phyloP scores from a whole-genome alignment of 2,113 vertebrate species.

The Pangasianodon hypophthalmus region DNA sequence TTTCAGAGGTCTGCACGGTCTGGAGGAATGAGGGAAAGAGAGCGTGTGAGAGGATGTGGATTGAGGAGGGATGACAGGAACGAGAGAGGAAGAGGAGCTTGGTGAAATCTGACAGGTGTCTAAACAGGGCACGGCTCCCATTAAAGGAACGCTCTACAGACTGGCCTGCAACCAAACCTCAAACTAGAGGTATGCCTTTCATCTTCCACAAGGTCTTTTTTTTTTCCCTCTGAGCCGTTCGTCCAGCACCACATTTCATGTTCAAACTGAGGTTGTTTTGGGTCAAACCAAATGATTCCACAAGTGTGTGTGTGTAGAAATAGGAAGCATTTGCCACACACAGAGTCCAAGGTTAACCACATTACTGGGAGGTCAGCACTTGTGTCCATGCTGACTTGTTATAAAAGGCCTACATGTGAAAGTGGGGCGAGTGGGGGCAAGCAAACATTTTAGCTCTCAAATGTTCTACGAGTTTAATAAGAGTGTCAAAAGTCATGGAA shows the following conservation, averaged over 20 bases:
- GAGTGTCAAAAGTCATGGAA: not conserved
- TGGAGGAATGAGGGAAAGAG: not conserved
- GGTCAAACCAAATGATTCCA: slow-evolving; percentile 23
- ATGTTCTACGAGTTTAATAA: not conserved
- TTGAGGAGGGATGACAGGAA: not conserved
- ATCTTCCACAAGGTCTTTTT: slow-evolving; percentile 8
- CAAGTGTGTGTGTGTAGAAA: slow-evolving; percentile 12
- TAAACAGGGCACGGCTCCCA: slow-evolving; percentile 10
- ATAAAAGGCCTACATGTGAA: not conserved
- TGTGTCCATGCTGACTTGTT: not conserved
- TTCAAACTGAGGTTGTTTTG: slow-evolving; percentile 39
- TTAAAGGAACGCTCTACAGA: slow-evolving; percentile 15
- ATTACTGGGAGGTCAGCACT: slow-evolving; percentile 24
- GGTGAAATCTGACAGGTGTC: slow-evolving; percentile 17
- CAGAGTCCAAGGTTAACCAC: slow-evolving; percentile 38
- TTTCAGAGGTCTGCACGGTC: not conserved
- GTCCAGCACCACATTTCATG: slow-evolving; percentile 47
- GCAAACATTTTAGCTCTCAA: not conserved
- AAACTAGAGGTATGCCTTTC: slow-evolving; percentile 37
- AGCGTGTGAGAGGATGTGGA: not conserved
- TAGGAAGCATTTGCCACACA: not conserved
- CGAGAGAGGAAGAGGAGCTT: not conserved
- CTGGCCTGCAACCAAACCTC: slow-evolving; percentile 18
- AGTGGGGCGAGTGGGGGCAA: not conserved
- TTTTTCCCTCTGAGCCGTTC: slow-evolving; percentile 20